Evolutionary conservation across 1,140 invertebrate species (phyloP), one percentile per base, ranked within the genome.

Genomic region (Homalodisca vitripennis): DNA sequence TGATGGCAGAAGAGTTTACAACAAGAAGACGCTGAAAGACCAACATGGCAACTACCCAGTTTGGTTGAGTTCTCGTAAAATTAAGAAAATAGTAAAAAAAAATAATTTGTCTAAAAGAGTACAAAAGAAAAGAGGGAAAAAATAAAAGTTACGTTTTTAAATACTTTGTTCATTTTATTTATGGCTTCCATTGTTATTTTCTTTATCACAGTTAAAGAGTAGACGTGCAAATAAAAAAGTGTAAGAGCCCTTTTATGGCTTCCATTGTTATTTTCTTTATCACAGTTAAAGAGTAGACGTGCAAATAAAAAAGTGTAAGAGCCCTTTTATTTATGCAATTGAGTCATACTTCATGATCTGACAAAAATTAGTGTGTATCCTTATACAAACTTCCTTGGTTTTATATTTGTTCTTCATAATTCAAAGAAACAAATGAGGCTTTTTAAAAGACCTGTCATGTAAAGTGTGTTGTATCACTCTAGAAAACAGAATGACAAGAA

Each of bases 11-110:
- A 26, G 22, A 51, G 31, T 26, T 1, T 75, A 62, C 46, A 75
- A 71, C 60, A 73, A 71, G 41, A 73, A 69, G 22, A 77, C 75
- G 1, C 65, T 76, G 65, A 71, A 71, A 24, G 74, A 77, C 57
- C 73, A 67, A 57, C 70, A 72, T 68, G 76, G 76, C 0, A 73
- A 74, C 31, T 76, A 75, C 67, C 75, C 74, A 3, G 64, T 51
- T 6, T 73, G 71, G 71, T 22, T 73, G 31, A 55, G 66, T 20
- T 51, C 55, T 14, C 60, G 62, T 17, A 68, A 72, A 69, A 51
- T 68, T 34, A 74, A 69, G 41, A 72, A 72, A 30, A n/a, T 69
- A 3, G 63, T 62, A 13, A 64, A 69, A 20, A 66, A 46, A 27
- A 69, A 66, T n/a, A 69, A 63, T 31, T n/a, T n/a, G 20, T 24